Conservation (phyloP, 2,113 vertebrate species). For the Percina caprodes region DNA sequence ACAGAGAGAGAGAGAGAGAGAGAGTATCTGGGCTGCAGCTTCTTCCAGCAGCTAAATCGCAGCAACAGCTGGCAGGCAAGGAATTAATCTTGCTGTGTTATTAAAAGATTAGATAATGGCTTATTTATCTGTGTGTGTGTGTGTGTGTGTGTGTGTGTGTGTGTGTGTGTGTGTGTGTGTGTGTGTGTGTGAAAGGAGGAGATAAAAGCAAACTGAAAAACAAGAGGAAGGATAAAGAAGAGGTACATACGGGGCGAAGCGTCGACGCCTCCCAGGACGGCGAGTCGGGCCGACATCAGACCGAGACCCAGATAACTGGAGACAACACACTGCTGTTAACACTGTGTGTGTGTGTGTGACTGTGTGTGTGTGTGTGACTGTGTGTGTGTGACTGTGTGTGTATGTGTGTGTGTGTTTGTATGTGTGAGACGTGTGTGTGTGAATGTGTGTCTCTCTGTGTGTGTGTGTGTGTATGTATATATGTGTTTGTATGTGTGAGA, state of each 20-base stretch:
- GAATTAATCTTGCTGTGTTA: constrained; percentile 83
- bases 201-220: constrained; percentile 68
- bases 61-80: constrained; percentile 81
- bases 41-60: constrained; percentile 70
- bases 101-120: constrained; percentile 86
- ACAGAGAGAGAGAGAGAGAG: neutral
- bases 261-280: constrained; percentile 86
- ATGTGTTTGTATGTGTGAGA: too few relatives aligned
- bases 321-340: too few relatives aligned
- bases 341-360: too few relatives aligned
- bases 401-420: too few relatives aligned
- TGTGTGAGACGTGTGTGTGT: too few relatives aligned
- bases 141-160: neutral
- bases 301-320: constrained; percentile 97
- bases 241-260: constrained; percentile 48
- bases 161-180: neutral
- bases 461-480: too few relatives aligned
- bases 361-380: too few relatives aligned
- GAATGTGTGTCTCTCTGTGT: too few relatives aligned
- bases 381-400: too few relatives aligned
- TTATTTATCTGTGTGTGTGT: constrained; percentile 75
- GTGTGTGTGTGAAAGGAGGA: constrained; percentile 45
- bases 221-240: neutral
- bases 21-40: constrained; percentile 46
- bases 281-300: constrained; percentile 94